Evolutionary conservation across 2,113 vertebrate species (phyloP).

Genomic region (Zapus hudsonius): DNA sequence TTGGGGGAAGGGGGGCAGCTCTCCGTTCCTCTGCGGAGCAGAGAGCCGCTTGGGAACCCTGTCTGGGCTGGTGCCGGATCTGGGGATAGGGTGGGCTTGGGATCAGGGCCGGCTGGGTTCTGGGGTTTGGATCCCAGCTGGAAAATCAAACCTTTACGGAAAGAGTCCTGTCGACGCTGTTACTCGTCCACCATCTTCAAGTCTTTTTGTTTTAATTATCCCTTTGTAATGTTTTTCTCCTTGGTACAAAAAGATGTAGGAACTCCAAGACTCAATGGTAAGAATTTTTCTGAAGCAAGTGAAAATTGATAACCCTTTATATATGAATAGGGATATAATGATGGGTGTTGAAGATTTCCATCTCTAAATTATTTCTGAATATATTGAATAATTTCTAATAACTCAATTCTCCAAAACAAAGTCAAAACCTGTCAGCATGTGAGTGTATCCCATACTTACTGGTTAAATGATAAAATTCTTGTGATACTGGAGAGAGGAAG

Average conservation of each 20-base stretch:
- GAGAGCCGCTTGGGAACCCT: too few relatives aligned
- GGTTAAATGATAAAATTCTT: constrained; percentile 16
- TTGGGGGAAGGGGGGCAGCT: too few relatives aligned
- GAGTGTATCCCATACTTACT: constrained; percentile 11
- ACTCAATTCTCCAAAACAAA: background rate
- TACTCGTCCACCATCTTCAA: too few relatives aligned
- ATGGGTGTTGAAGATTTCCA: constrained; percentile 7
- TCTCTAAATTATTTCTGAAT: constrained; percentile 39
- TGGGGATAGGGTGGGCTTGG: too few relatives aligned
- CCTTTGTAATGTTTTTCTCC: constrained; percentile 54
- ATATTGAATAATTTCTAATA: constrained; percentile 6
- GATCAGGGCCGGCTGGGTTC: too few relatives aligned
- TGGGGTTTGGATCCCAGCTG: too few relatives aligned
- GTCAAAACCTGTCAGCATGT: background rate
- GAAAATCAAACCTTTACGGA: too few relatives aligned
- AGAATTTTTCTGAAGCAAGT: constrained; percentile 73
- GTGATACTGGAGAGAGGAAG: background rate
- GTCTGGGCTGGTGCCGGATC: too few relatives aligned
- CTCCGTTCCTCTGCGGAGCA: too few relatives aligned
- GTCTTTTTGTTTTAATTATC: too few relatives aligned
- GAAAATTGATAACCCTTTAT: constrained; percentile 53
- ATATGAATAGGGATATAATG: constrained; percentile 32
- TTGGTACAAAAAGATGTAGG: constrained; percentile 75
- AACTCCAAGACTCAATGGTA: constrained; percentile 82
- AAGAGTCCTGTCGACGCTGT: too few relatives aligned